phyloP scores from a whole-genome alignment of 2,888 invertebrate species.

The Idaea dimidiata region DNA sequence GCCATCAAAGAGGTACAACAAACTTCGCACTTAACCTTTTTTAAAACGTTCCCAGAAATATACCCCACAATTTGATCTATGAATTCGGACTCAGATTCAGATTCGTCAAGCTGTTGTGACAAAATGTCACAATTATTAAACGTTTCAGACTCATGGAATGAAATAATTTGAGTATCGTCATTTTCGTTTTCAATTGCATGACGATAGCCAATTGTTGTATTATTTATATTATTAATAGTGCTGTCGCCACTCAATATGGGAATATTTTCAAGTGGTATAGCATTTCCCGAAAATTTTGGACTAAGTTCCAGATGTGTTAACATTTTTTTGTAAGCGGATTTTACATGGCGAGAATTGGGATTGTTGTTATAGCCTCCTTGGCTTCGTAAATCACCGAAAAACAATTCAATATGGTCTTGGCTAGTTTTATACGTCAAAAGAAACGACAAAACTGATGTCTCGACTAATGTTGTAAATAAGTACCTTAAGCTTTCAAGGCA shows the following conservation, averaged over 20 bases:
- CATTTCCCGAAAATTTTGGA: slow-evolving; percentile 12
- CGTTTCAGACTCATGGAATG: slow-evolving; percentile 2
- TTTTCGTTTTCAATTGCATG: neutral
- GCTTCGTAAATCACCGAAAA: slow-evolving; percentile 15
- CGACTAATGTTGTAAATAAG: too few relatives aligned
- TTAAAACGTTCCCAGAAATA: slow-evolving; percentile 12
- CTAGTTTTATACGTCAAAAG: slow-evolving; percentile 2
- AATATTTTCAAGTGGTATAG: slow-evolving; percentile 12
- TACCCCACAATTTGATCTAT: slow-evolving; percentile 19
- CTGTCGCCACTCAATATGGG: slow-evolving; percentile 11
- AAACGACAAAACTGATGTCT: too few relatives aligned
- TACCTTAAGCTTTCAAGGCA: too few relatives aligned
- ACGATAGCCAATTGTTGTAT: slow-evolving; percentile 5
- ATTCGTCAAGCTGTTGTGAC: slow-evolving; percentile 6
- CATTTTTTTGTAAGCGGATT: slow-evolving; percentile 18
- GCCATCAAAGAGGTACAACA: slow-evolving; percentile 12
- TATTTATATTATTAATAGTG: slow-evolving; percentile 12
- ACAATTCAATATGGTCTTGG: slow-evolving; percentile 5
- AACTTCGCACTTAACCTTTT: slow-evolving; percentile 15
- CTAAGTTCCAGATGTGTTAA: slow-evolving; percentile 12
- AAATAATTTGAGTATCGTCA: neutral
- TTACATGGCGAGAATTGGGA: slow-evolving; percentile 21
- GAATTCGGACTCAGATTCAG: slow-evolving; percentile 6
- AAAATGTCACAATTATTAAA: slow-evolving; percentile 4
- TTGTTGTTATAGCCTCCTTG: slow-evolving; percentile 26